A percentile compares a stretch with the other conserved stretches of the same genome.
phyloP scores from a whole-genome alignment of 2,113 vertebrate genomes.

The Syngnathus typhle region DNA sequence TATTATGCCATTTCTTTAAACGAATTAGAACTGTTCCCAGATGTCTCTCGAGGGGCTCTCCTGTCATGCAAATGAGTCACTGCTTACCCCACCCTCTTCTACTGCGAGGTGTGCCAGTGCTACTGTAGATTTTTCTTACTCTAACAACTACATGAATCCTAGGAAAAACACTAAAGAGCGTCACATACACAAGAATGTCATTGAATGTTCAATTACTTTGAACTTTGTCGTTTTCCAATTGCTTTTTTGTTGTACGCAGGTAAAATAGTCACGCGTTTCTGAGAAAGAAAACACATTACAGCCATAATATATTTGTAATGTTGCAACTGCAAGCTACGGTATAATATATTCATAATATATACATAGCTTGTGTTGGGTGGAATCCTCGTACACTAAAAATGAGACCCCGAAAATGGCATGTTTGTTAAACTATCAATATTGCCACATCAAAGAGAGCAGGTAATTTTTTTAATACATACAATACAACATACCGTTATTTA shows the following conservation, averaged over 20 bases:
- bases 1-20: neutral
- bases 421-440: too few relatives aligned
- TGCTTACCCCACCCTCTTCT: neutral
- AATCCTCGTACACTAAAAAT: neutral
- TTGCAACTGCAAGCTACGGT: neutral
- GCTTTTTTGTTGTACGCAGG: neutral
- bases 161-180: neutral
- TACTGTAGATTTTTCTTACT: neutral
- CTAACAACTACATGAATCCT: neutral
- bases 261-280: neutral
- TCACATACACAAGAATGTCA: neutral
- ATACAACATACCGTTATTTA: too few relatives aligned
- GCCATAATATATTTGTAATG: neutral
- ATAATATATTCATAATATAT: neutral
- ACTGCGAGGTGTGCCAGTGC: neutral
- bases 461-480: too few relatives aligned
- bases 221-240: neutral
- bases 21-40: neutral
- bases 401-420: too few relatives aligned
- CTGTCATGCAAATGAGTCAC: neutral
- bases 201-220: neutral
- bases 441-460: too few relatives aligned
- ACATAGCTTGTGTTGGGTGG: too few relatives aligned
- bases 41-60: neutral
- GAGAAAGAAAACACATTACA: neutral